Base-by-base conservation (phyloP, 2,113 vertebrate genomes). In the Eulemur macaco region DNA sequence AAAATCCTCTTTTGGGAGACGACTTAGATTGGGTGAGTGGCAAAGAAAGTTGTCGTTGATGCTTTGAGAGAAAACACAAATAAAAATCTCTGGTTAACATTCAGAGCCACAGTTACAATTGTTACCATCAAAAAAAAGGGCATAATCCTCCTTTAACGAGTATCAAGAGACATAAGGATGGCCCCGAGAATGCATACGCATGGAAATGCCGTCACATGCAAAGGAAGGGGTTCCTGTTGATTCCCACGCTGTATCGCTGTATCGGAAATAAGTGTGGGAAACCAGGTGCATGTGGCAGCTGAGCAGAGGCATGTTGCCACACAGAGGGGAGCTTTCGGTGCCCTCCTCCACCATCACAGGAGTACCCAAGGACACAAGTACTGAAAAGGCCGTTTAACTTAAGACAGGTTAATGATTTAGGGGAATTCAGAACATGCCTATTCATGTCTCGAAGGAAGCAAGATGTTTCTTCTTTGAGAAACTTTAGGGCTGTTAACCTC, bases 31-130 rank as follows among this genome's bases (percentile, higher is more conserved):
- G 98, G 0, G 99, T 98, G 89, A 99, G 97, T 69, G 99, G 99
- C 98, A 99, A 97, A 89, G 99, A 99, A 92, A 99, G 98, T 45
- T 99, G 99, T 47, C 99, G 97, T n/a, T 99, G 99, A 97, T 99
- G 99, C 99, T 99, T 95, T 89, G 96, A 86, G 74, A 97, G 87
- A 87, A 95, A 89, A 94, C 91, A 97, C 31, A 96, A 13, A 91
- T 8, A 91, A 86, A 83, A 93, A 87, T 23, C 13, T 82, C 60
- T 81, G 77, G 88, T 97, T 97, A 97, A 80, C 8, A 42, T 15
- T 15, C 78, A 91, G 3, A 90, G 39, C 14, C n/a, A 82, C 8
- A 31, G n/a, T 56, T 34, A 92, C 0, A 34, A 15, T 5, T 81
- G 20, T 50, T 74, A 39, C n/a, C 58, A 23, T 50, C 10, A 64